Base-by-base conservation (phyloP, 2,113 vertebrate genomes). In the Crotalus horridus region DNA sequence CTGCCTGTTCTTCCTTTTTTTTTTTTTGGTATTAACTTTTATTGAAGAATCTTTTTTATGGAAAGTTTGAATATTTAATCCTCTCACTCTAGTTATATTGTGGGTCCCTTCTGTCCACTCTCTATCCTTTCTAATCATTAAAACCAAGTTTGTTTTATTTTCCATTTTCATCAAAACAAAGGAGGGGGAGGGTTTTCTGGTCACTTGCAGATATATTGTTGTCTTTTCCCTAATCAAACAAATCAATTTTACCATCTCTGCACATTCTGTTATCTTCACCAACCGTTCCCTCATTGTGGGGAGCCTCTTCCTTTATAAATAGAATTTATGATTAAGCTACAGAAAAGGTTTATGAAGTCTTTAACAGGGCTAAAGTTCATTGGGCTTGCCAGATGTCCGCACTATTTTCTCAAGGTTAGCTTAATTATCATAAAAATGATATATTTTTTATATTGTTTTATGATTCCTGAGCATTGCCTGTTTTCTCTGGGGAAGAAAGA, bases 151-250 rank as follows among this genome's bases (percentile, higher is more conserved):
- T 17, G 6, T 33, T 33, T 74, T 39, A 64, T 64, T 74, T 74
- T 33, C n/a, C 6, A 33, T 74, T 74, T 74, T 74, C n/a, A 74
- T n/a, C 13, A 33, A 33, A 7, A 33, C 33, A 3, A 29, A 29
- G 4, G 29, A 5, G 26, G 10, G 26, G 61, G 3, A 1, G 3
- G 12, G 29, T 1, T 0, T 33, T 17, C n/a, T 17, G n/a, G 55
- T 74, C 64, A 74, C 15, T 17, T 33, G 15, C n/a, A 74, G n/a
- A 74, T 74, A 74, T 20, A 74, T 33, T 39, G 15, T 74, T 74
- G 6, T 74, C n/a, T 39, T 74, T 17, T 33, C n/a, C n/a, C 15
- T 20, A 33, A 74, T 8, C n/a, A 20, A 74, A 33, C 12, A 39
- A 33, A 6, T 39, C n/a, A 17, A 33, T 39, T 7, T 74, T 39